Evolutionary conservation across 2,113 vertebrate genomes (phyloP).

Genomic region (Aspiorhynchus laticeps): DNA sequence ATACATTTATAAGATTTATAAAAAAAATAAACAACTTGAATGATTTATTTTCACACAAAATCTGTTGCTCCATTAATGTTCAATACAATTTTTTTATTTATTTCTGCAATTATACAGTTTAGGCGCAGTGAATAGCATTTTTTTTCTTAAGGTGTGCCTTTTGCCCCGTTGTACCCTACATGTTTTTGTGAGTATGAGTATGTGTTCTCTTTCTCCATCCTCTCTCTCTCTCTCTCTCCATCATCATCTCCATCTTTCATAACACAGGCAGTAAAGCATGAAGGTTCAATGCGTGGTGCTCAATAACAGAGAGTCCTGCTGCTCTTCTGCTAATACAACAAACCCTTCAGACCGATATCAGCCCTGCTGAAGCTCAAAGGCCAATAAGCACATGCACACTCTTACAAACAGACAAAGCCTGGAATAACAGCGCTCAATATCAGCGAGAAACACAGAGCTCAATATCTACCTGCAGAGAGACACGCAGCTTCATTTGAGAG

Average conservation of each 20-base stretch:
- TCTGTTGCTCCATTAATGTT: no score
- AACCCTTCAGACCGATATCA: slow-evolving; percentile 39
- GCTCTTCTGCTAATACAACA: slow-evolving; percentile 44
- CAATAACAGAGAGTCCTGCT: slow-evolving; percentile 47
- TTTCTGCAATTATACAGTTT: no score
- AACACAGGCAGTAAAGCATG: slow-evolving; percentile 48
- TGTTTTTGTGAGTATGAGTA: not conserved
- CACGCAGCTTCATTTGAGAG: slow-evolving; percentile 52
- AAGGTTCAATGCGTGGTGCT: slow-evolving; percentile 48
- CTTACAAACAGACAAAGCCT: slow-evolving; percentile 38
- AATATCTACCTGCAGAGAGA: slow-evolving; percentile 56
- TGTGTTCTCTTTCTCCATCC: slow-evolving; percentile 40
- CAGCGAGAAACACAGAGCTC: slow-evolving; percentile 53
- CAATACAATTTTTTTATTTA: no score
- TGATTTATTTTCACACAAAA: no score
- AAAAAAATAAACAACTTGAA: no score
- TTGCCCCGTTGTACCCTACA: no score
- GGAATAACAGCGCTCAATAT: slow-evolving; percentile 47
- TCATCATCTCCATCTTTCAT: slow-evolving; percentile 49
- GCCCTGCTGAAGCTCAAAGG: slow-evolving; percentile 3
- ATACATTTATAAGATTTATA: no score
- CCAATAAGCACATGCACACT: slow-evolving; percentile 2
- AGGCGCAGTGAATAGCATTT: no score
- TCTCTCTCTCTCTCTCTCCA: slow-evolving; percentile 29
- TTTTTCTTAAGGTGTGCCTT: no score